phyloP scores from a whole-genome alignment of 2,797 vertebrate genomes.

The Salmo trutta region DNA sequence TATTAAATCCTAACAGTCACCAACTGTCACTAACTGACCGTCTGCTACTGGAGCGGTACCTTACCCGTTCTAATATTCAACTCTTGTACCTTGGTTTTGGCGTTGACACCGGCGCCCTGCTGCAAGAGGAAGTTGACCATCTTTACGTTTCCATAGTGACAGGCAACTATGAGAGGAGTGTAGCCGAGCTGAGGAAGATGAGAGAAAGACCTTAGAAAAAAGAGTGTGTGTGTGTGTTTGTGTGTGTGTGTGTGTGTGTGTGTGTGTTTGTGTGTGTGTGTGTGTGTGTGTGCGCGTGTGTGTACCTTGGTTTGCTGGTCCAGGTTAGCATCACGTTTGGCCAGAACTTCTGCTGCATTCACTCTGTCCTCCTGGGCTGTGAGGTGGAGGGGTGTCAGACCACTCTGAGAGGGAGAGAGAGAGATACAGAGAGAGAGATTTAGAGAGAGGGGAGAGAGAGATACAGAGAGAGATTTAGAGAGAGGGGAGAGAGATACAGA shows the following conservation, averaged over 20 bases:
- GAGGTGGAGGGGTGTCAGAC: conserved; percentile 91
- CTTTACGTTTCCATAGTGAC: conserved; percentile 96
- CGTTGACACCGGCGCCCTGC: conserved; percentile 86
- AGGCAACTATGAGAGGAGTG: conserved; percentile 95
- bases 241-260: not conserved
- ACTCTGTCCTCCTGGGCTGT: conserved; percentile 95
- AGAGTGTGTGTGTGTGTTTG: not conserved
- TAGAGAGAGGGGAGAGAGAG: too few species aligned
- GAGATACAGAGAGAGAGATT: not conserved
- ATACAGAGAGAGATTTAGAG: not conserved
- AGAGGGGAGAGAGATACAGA: not conserved
- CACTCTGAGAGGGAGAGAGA: conserved; percentile 76
- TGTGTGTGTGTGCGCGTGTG: not conserved
- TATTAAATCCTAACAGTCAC: too few species aligned
- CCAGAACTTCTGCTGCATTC: conserved; percentile 85
- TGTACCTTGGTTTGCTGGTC: conserved; percentile 96
- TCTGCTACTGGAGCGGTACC: too few species aligned
- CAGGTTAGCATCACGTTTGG: conserved; percentile 85
- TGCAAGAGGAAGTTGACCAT: conserved; percentile 94
- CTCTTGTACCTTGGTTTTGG: conserved; percentile 88
- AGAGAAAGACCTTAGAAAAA: not conserved
- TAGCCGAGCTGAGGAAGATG: conserved; percentile 85
- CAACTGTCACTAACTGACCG: too few species aligned
- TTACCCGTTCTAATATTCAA: too few species aligned
- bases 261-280: not conserved